Conservation (phyloP, 2,797 vertebrate species). For the Pipistrellus nathusii region DNA sequence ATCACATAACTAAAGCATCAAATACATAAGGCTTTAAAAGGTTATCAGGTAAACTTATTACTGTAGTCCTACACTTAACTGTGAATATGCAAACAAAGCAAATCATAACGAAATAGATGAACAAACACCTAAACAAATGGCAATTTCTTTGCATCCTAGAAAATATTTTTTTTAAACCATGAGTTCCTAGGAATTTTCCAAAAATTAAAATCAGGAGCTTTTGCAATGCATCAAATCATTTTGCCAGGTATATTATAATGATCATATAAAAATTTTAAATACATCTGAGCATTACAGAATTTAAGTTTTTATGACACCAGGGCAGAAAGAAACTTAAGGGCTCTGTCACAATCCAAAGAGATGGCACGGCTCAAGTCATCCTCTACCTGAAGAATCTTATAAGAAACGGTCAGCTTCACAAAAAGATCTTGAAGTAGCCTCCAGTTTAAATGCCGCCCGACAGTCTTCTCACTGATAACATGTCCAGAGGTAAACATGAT, state of each 20-base stretch:
- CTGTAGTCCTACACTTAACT: not conserved
- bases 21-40: not conserved
- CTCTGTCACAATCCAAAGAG: not conserved
- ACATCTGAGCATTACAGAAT: not conserved
- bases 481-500: slow-evolving; percentile 26
- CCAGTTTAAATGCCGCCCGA: not conserved
- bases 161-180: not conserved
- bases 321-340: not conserved
- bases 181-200: not conserved
- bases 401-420: not conserved
- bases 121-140: not conserved
- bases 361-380: not conserved
- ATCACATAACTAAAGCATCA: not conserved
- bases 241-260: not conserved
- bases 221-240: not conserved
- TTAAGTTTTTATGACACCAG: slow-evolving; percentile 14
- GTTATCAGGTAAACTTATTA: not conserved
- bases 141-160: not conserved
- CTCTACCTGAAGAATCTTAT: not conserved
- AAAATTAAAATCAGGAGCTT: not conserved
- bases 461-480: slow-evolving; percentile 53
- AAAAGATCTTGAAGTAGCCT: not conserved
- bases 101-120: not conserved
- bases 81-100: not conserved
- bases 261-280: slow-evolving; percentile 8